These are phyloP conservation scores for Elanus axillaris DNA, from an alignment of 2,113 vertebrate species.

Conservation along the genomic window DNA sequence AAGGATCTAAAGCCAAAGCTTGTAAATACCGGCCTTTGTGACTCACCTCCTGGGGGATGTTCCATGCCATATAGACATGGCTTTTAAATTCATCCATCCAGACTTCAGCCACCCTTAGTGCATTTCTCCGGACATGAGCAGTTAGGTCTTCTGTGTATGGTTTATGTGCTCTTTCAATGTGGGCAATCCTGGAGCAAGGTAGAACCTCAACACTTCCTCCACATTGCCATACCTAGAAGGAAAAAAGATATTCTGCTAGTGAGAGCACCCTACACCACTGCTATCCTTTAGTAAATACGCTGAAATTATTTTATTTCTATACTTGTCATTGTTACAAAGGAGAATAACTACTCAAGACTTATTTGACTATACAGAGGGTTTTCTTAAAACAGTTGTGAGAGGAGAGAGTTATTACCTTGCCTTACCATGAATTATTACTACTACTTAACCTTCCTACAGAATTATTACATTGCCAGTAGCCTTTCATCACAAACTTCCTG, in stretches of 20 bases:
- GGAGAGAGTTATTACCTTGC: neutral
- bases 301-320: neutral
- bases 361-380: neutral
- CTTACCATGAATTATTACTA: neutral
- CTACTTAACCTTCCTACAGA: neutral
- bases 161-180: constrained; percentile 95
- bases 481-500: neutral
- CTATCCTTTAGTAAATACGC: neutral
- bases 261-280: neutral
- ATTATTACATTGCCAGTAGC: neutral
- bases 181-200: constrained; percentile 92
- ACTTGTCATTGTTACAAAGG: neutral
- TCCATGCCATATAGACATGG: constrained; percentile 99
- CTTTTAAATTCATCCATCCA: constrained; percentile 99
- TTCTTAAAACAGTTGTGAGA: neutral
- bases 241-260: neutral
- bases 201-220: constrained; percentile 95
- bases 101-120: constrained; percentile 92
- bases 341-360: neutral
- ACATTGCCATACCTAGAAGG: constrained; percentile 92
- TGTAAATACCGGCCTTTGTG: neutral
- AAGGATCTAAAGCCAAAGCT: neutral
- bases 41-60: constrained; percentile 92
- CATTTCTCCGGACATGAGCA: constrained; percentile 89
- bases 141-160: constrained; percentile 95